Evolutionary conservation across 1,140 invertebrate genomes (phyloP).

Genomic region (Psix sp.): DNA sequence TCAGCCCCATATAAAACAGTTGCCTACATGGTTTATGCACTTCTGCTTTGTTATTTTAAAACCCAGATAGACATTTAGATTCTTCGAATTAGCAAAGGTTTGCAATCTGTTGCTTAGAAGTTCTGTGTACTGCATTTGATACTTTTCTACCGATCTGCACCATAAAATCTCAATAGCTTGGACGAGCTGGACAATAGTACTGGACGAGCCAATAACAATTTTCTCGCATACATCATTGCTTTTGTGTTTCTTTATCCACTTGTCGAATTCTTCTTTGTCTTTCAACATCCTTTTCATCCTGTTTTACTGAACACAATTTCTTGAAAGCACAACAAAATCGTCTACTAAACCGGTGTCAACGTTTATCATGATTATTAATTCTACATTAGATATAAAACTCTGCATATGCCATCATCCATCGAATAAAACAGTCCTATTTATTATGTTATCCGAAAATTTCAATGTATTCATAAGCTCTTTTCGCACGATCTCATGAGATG

Average conservation of each 20-base stretch:
- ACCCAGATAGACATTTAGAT: conserved; percentile 7
- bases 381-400: conserved; percentile 1
- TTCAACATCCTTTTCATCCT: conserved; percentile 5
- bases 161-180: conserved; percentile 13
- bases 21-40: conserved; percentile 18
- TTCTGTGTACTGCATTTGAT: conserved; percentile 10
- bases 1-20: conserved; percentile 7
- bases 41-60: conserved; percentile 7
- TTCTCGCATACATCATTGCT: conserved; percentile 1
- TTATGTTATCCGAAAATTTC: not conserved
- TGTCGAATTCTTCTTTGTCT: conserved; percentile 2
- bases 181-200: conserved; percentile 13
- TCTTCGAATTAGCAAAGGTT: conserved; percentile 7
- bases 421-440: conserved; percentile 2
- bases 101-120: conserved; percentile 10
- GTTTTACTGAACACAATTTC: not conserved
- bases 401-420: conserved; percentile 5
- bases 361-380: not conserved
- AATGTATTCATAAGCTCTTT: too few species aligned
- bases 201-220: conserved; percentile 12
- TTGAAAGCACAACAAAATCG: conserved; percentile 8
- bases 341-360: not conserved
- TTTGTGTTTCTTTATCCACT: conserved; percentile 14
- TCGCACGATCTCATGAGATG: too few species aligned
- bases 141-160: conserved; percentile 8